Evolutionary conservation across 53 echinoderm and acorn worm species (phyloP), one percentile per base, ranked within the genome.

Genomic region (Hippasteria phrygiana): DNA sequence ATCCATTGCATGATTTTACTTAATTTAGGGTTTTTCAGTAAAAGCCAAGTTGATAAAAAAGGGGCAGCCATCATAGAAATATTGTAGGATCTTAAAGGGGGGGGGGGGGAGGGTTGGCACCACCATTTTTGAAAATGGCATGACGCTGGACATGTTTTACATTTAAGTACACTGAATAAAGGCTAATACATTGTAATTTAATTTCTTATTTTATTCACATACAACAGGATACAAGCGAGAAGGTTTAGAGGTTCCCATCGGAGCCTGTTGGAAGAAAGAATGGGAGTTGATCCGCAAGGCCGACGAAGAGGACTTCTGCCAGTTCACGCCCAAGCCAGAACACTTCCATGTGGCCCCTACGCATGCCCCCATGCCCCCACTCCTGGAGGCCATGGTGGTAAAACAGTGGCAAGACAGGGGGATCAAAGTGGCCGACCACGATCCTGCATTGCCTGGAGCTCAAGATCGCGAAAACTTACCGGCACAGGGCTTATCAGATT

Each of bases 241-340:
- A 31, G 94, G 91, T 8, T 36, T 88, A 45, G 90, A 94, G 37
- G 90, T 93, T 29, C 72, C 81, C 47, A 84, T 98, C 31, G 83
- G 91, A 2, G 86, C 93, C 0, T 91, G 91, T 77, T 88, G 90
- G 88, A 92, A 95, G 88, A 71, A 74, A 33, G 99, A 98, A 55
- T 98, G 99, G 99, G 93, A 88, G 22, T 84, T 98, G 3, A 92
- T 98, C 62, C 92, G 96, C 17, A 94, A 91, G 31, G 93, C 94
- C 12, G 95, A 98, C n/a, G 99, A 95, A 79, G 95, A 87, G 10
- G 92, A 94, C 1, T 98, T 96, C 83, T 91, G 89, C 31, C 45
- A 69, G 32, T 98, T 88, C 83, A 86, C 91, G 1, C 95, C 99
- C 9, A 95, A 94, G 63, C 75, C 73, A 40, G 84, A 90, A 20